Percentiles rank a stretch among this genome's conserved stretches.
Evolutionary conservation across 2,113 vertebrate genomes (phyloP).

Genomic region (Halichoeres trimaculatus): DNA sequence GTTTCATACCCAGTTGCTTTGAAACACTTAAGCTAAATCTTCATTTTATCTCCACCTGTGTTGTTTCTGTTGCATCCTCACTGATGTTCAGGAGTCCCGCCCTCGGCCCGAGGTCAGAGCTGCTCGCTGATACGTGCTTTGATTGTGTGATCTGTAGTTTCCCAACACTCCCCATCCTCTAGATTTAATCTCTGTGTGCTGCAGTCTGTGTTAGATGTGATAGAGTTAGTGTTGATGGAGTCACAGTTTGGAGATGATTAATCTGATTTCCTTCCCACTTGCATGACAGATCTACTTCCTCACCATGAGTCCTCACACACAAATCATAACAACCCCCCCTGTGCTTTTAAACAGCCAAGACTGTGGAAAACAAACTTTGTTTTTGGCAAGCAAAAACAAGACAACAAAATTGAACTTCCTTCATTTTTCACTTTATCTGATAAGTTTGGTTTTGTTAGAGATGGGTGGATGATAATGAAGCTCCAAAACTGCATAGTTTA

Average conservation of each 20-base stretch:
- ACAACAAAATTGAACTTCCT: slow-evolving; percentile 3
- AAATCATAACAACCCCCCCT: neutral
- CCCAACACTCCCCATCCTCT: slow-evolving; percentile 5
- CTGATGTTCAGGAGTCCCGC: slow-evolving; percentile 67
- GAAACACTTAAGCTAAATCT: slow-evolving; percentile 32
- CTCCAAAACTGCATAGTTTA: neutral
- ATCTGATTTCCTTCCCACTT: slow-evolving; percentile 17
- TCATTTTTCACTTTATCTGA: neutral
- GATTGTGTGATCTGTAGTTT: slow-evolving; percentile 37
- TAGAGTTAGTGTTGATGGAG: neutral
- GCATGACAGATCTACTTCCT: slow-evolving; percentile 42
- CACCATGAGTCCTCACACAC: neutral
- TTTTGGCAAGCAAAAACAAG: neutral
- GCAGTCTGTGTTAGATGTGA: neutral
- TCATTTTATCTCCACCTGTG: slow-evolving; percentile 30
- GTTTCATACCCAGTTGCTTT: slow-evolving; percentile 21
- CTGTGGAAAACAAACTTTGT: neutral
- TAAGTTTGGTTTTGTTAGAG: slow-evolving; percentile 7
- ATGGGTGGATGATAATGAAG: neutral
- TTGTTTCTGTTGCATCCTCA: slow-evolving; percentile 26
- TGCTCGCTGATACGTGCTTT: slow-evolving; percentile 36
- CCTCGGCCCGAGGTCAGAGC: slow-evolving; percentile 76
- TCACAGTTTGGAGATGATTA: neutral
- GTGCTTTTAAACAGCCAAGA: neutral
- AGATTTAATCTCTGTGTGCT: neutral